These are phyloP conservation scores for Molorchus minor DNA, from an alignment of 2,888 invertebrate genomes.

Conservation along the genomic window DNA sequence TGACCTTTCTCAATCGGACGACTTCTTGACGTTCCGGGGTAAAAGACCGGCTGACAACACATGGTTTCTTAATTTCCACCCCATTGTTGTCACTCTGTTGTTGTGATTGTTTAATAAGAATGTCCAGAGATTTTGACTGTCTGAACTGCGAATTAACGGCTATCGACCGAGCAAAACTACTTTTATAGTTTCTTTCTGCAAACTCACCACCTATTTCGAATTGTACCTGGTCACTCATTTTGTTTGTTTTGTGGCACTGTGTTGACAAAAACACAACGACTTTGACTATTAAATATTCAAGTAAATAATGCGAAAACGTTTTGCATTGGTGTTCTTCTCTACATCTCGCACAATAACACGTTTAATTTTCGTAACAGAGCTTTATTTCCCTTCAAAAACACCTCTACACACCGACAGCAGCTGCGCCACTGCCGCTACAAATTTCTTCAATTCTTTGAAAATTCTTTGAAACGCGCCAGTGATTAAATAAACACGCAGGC, in stretches of 20 bases:
- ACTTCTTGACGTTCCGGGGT: slow-evolving; percentile 28
- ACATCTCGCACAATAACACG: slow-evolving; percentile 5
- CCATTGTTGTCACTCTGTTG: slow-evolving; percentile 9
- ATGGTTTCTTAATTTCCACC: slow-evolving; percentile 24
- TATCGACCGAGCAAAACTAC: slow-evolving; percentile 60
- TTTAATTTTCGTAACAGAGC: not conserved
- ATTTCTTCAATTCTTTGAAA: slow-evolving; percentile 42
- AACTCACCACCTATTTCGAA: slow-evolving; percentile 52
- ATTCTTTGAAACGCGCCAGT: slow-evolving; percentile 46
- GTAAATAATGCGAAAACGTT: too few species aligned
- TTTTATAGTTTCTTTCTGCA: slow-evolving; percentile 56
- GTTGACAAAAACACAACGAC: slow-evolving; percentile 10
- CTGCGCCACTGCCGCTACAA: slow-evolving; percentile 35
- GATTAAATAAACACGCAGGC: slow-evolving; percentile 36
- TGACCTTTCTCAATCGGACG: slow-evolving; percentile 46
- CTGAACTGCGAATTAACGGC: slow-evolving; percentile 58
- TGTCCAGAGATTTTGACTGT: slow-evolving; percentile 41
- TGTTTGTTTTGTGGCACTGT: slow-evolving; percentile 18
- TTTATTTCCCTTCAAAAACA: not conserved
- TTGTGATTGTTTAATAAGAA: slow-evolving; percentile 25
- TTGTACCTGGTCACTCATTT: slow-evolving; percentile 46
- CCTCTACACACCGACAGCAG: slow-evolving; percentile 23
- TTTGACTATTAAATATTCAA: too few species aligned
- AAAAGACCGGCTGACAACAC: slow-evolving; percentile 15
- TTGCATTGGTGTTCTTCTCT: too few species aligned